Conservation (phyloP, 2,797 vertebrate genomes). For the Rhinogobio ventralis region DNA sequence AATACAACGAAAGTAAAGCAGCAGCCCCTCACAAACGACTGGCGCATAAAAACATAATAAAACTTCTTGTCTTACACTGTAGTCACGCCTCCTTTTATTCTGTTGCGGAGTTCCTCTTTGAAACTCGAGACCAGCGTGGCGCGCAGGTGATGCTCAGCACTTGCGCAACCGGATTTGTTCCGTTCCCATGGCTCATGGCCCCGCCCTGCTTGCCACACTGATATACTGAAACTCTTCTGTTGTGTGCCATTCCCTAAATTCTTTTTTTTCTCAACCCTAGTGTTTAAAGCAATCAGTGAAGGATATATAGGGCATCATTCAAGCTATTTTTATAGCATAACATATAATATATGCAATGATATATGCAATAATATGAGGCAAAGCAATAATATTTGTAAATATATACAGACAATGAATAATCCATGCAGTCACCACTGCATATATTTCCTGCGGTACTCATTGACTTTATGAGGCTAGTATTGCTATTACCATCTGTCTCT, state of each 20-base stretch:
- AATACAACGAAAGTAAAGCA: too few species aligned
- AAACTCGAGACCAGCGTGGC: too few species aligned
- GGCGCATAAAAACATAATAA: too few species aligned
- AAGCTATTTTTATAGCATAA: not conserved
- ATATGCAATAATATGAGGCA: not conserved
- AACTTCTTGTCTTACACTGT: too few species aligned
- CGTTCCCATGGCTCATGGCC: too few species aligned
- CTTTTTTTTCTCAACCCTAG: not conserved
- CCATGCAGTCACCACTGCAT: not conserved
- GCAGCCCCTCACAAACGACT: too few species aligned
- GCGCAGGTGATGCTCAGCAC: too few species aligned
- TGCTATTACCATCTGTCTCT: constrained; percentile 30
- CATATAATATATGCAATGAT: not conserved
- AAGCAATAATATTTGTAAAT: constrained; percentile 9
- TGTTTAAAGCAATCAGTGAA: not conserved
- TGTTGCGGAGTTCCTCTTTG: too few species aligned
- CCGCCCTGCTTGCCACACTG: too few species aligned
- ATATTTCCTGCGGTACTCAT: constrained; percentile 20
- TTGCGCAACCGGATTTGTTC: too few species aligned
- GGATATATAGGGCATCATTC: not conserved
- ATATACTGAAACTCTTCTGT: not conserved
- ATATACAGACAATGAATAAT: not conserved
- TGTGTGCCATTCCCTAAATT: not conserved
- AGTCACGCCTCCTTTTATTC: too few species aligned
- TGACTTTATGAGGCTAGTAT: constrained; percentile 40